Conservation (phyloP, 1,140 invertebrate genomes). For the Neodiprion lecontei region DNA sequence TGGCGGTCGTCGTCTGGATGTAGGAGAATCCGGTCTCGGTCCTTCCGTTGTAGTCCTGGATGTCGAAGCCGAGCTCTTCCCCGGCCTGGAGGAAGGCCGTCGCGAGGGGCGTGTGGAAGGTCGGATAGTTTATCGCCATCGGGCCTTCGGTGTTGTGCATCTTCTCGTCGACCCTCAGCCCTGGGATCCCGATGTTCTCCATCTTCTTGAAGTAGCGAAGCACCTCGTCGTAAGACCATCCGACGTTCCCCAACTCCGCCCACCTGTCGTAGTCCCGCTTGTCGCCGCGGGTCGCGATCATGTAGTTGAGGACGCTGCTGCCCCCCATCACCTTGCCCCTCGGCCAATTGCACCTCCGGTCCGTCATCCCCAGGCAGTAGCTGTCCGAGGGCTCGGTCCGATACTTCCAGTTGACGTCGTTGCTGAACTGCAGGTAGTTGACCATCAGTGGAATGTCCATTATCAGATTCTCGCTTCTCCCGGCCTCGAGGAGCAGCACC, state of each 20-base stretch:
- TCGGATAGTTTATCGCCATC: constrained; percentile 65
- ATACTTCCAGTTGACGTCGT: constrained; percentile 74
- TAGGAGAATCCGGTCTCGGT: constrained; percentile 70
- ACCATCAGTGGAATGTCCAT: constrained; percentile 75
- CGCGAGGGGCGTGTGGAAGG: constrained; percentile 67
- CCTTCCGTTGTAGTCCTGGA: constrained; percentile 77
- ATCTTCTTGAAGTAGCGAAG: constrained; percentile 84
- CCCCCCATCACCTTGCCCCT: constrained; percentile 84
- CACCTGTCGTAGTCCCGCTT: constrained; percentile 80
- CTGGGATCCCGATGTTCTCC: constrained; percentile 71
- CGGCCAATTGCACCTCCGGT: constrained; percentile 71
- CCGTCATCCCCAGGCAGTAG: constrained; percentile 58
- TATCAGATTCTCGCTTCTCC: constrained; percentile 62
- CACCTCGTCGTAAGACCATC: constrained; percentile 85
- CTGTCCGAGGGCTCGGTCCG: constrained; percentile 65
- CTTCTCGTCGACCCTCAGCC: constrained; percentile 58
- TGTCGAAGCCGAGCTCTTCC: constrained; percentile 69
- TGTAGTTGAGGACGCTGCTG: constrained; percentile 86
- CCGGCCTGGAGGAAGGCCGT: constrained; percentile 74
- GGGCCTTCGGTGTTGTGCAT: constrained; percentile 70
- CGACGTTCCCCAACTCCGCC: constrained; percentile 76
- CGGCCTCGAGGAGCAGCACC: constrained; percentile 75
- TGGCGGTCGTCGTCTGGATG: constrained; percentile 71
- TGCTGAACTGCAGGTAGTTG: constrained; percentile 67
- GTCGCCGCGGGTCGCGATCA: constrained; percentile 89